A percentile compares a stretch with the other conserved stretches of the same genome.
Conservation (phyloP, 1,140 invertebrate species). For the Drosophila seguyi region DNA sequence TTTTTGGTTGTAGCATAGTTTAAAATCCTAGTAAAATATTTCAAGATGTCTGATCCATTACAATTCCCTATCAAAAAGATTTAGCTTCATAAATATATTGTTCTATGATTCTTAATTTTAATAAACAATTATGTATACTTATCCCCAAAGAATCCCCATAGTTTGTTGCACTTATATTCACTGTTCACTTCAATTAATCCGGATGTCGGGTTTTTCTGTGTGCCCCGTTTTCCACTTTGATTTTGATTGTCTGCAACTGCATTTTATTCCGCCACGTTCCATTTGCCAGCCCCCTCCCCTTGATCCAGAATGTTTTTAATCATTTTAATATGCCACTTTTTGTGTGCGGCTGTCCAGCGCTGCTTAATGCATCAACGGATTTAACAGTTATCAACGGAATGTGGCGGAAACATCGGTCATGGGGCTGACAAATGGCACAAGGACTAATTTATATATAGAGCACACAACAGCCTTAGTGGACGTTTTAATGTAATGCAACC, state of each 20-base stretch:
- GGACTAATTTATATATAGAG: slow-evolving; percentile 59
- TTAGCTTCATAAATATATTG: too few relatives aligned
- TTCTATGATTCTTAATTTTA: not conserved
- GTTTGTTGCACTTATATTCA: slow-evolving; percentile 18
- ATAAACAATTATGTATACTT: not conserved
- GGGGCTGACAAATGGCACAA: slow-evolving; percentile 41
- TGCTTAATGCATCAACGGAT: slow-evolving; percentile 68
- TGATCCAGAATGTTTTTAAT: slow-evolving; percentile 55
- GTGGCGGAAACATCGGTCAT: slow-evolving; percentile 4
- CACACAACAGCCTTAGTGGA: slow-evolving; percentile 17
- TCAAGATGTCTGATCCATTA: too few relatives aligned
- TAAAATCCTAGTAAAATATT: too few relatives aligned
- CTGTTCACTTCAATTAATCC: slow-evolving; percentile 65
- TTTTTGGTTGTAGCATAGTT: too few relatives aligned
- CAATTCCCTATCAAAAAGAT: not conserved
- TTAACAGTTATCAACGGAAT: slow-evolving; percentile 38
- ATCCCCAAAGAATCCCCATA: too few relatives aligned
- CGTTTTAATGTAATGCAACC: slow-evolving; percentile 37
- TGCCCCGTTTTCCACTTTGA: slow-evolving; percentile 54
- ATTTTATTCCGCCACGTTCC: slow-evolving; percentile 24
- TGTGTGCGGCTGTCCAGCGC: slow-evolving; percentile 42
- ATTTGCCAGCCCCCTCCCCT: not conserved
- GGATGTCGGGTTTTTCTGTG: slow-evolving; percentile 42
- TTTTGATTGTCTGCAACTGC: slow-evolving; percentile 73
- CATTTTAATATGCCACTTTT: slow-evolving; percentile 77